These are phyloP conservation scores for Lepetodrilus schrolli DNA, from an alignment of 2,888 invertebrate genomes.

Conservation along the genomic window DNA sequence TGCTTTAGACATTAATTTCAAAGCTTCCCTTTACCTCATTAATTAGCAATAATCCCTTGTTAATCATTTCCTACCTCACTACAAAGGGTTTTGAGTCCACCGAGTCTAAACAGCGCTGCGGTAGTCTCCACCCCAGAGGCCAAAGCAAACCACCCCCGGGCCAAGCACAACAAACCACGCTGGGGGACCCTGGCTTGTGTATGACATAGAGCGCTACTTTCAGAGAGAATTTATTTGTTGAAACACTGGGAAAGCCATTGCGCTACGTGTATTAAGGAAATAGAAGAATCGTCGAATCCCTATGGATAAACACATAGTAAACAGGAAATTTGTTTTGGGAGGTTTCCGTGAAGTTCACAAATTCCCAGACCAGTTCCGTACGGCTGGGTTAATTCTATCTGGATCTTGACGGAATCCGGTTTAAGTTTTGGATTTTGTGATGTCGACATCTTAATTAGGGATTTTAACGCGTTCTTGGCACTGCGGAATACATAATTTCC, in stretches of 20 bases:
- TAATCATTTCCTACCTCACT: neutral
- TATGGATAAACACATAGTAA: neutral
- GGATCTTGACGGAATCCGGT: too few relatives aligned
- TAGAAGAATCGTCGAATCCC: neutral
- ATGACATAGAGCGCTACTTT: too few relatives aligned
- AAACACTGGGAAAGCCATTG: slow-evolving; percentile 5
- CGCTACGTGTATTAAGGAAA: neutral
- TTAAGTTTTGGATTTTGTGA: too few relatives aligned
- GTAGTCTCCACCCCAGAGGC: slow-evolving; percentile 20
- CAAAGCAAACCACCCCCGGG: slow-evolving; percentile 15
- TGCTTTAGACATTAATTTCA: too few relatives aligned
- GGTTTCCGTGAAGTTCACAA: neutral
- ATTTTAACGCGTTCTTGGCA: too few relatives aligned
- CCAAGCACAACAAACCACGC: neutral
- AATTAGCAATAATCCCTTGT: slow-evolving; percentile 17
- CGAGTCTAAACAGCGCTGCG: slow-evolving; percentile 9
- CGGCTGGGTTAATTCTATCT: too few relatives aligned
- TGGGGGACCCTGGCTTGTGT: neutral
- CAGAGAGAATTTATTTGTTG: neutral
- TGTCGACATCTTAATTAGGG: too few relatives aligned
- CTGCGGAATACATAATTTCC: too few relatives aligned
- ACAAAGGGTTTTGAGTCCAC: neutral
- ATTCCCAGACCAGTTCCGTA: neutral
- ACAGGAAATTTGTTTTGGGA: neutral
- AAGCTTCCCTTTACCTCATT: neutral